Percentiles rank a stretch among this genome's conserved stretches.
Evolutionary conservation across 2,797 vertebrate species (phyloP).

Genomic region (Schizopygopsis pylzovi): DNA sequence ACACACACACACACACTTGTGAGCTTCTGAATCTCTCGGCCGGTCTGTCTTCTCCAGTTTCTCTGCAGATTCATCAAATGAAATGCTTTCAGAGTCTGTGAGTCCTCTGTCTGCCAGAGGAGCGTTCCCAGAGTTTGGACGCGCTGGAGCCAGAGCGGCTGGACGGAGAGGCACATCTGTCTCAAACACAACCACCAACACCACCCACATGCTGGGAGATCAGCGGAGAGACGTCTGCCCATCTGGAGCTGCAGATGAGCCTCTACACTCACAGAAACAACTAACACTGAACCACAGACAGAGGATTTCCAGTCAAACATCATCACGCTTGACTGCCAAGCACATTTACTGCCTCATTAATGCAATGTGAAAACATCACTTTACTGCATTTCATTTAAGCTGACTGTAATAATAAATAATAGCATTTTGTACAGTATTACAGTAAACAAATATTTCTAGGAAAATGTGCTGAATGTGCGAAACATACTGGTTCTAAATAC

Average conservation of each 20-base stretch:
- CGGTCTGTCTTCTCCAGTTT: background rate
- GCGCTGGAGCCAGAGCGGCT: slow-evolving; percentile 35
- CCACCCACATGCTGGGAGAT: background rate
- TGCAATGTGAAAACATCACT: background rate
- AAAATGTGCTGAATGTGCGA: background rate
- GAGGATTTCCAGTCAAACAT: background rate
- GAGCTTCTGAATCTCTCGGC: background rate
- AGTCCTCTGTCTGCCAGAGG: slow-evolving; percentile 7
- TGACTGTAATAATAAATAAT: background rate
- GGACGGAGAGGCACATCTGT: slow-evolving; percentile 23
- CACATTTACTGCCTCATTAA: background rate
- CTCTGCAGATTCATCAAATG: slow-evolving; percentile 35
- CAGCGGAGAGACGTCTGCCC: slow-evolving; percentile 7
- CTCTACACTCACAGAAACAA: background rate
- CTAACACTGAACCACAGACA: background rate
- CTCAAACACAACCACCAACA: slow-evolving; percentile 21
- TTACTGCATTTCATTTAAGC: background rate
- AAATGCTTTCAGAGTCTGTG: slow-evolving; percentile 22
- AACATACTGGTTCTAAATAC: background rate
- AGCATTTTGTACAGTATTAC: background rate
- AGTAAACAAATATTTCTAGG: background rate
- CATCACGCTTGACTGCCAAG: background rate
- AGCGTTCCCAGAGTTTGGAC: slow-evolving; percentile 31
- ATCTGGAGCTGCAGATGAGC: background rate
- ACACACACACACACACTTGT: background rate